Evolutionary conservation across 2,888 invertebrate species (phyloP).

Genomic region (Thera britannica): DNA sequence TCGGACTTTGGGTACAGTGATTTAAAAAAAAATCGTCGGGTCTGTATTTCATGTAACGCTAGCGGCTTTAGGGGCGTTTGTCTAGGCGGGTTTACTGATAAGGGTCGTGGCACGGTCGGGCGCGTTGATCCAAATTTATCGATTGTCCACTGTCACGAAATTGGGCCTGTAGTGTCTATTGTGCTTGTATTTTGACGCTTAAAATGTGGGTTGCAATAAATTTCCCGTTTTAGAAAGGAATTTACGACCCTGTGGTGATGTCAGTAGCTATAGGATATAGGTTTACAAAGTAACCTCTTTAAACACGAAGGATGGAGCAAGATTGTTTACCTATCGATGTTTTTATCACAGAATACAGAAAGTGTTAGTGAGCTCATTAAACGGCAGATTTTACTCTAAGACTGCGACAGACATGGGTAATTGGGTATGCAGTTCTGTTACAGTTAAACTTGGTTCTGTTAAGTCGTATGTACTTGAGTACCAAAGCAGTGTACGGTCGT

Average conservation of each 20-base stretch:
- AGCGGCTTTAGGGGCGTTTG: not conserved
- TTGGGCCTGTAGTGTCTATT: conserved; percentile 43
- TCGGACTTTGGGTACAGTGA: too few relatives aligned
- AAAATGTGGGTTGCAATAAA: conserved; percentile 31
- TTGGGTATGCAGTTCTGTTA: too few relatives aligned
- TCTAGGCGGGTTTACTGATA: conserved; percentile 50
- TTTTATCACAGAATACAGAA: too few relatives aligned
- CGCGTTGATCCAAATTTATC: conserved; percentile 58
- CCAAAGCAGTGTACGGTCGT: too few relatives aligned
- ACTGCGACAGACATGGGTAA: too few relatives aligned
- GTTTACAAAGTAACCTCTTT: not conserved
- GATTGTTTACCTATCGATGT: too few relatives aligned
- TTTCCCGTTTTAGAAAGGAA: conserved; percentile 23
- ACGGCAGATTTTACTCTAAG: too few relatives aligned
- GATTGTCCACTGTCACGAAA: conserved; percentile 50
- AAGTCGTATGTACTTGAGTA: too few relatives aligned
- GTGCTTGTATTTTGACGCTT: conserved; percentile 33
- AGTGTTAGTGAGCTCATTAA: too few relatives aligned
- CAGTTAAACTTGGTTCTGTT: too few relatives aligned
- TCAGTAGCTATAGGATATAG: not conserved
- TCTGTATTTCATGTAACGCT: not conserved
- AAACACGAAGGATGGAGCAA: not conserved
- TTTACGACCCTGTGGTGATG: conserved; percentile 14
- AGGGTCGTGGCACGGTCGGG: conserved; percentile 56
- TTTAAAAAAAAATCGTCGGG: too few relatives aligned